Evolutionary conservation across 2,888 invertebrate genomes (phyloP), one percentile per base, ranked within the genome.

Genomic region (Netelia inedita): DNA sequence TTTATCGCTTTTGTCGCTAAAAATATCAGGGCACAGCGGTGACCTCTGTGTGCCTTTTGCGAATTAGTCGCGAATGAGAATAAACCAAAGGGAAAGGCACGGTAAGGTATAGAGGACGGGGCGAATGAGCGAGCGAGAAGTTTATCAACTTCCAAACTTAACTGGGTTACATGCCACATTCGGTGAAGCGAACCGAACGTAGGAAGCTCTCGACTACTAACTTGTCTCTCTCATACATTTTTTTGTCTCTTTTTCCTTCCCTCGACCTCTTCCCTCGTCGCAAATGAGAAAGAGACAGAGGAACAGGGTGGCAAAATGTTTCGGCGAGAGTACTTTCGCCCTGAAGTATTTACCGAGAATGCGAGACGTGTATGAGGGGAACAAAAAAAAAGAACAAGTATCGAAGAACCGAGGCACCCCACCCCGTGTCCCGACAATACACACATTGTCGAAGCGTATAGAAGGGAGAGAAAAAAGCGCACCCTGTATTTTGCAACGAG

Each of bases 111-210:
- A 14, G 72, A 69, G 61, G 6, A 5, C 6, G 35, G 35, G 35
- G 71, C 43, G 57, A 35, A 74, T 19, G 14, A 61, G 41, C 79
- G 57, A 79, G 76, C 71, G 61, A 76, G 82, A 68, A 87, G 80
- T 88, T 89, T 85, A 87, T 88, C 85, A 85, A 85, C 86, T 86
- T 84, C 72, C 85, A 68, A 84, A 71, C 81, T 86, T 85, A 88
- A 88, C 87, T 86, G 83, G 86, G 86, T 87, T 86, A 88, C 63
- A 63, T 65, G 75, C 79, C 69, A 65, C 76, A 53, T 69, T 28
- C 55, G 41, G 14, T 14, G 21, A n/a, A 75, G 53, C 8, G n/a
- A n/a, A 46, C n/a, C 10, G 63, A 65, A 66, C 21, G 55, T 73
- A 14, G 71, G 66, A 2, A 57, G 55, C 14, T 73, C 43, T 23